These are phyloP conservation scores for Mellilla xanthometata DNA, from an alignment of 2,888 invertebrate species.

Conservation along the genomic window DNA sequence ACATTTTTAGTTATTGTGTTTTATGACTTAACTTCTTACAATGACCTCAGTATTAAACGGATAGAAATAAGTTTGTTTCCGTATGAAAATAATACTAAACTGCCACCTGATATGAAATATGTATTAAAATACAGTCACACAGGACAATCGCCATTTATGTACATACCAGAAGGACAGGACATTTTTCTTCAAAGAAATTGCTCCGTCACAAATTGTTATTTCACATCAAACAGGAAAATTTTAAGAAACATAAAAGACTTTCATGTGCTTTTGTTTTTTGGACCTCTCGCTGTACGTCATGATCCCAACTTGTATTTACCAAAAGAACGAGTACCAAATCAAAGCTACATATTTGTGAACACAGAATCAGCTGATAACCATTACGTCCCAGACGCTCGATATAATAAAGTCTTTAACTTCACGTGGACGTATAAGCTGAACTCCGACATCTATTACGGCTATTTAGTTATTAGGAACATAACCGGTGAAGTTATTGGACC, in stretches of 20 bases:
- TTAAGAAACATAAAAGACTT: conserved; percentile 43
- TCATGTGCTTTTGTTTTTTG: conserved; percentile 54
- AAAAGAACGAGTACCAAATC: conserved; percentile 38
- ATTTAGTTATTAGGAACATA: conserved; percentile 43
- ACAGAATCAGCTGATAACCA: conserved; percentile 49
- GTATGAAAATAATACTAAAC: no score
- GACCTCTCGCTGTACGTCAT: conserved; percentile 37
- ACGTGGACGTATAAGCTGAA: conserved; percentile 63
- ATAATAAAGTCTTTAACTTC: conserved; percentile 55
- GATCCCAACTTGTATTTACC: conserved; percentile 32
- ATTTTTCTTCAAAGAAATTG: neutral
- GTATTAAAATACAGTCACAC: no score
- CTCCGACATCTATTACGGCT: conserved; percentile 58
- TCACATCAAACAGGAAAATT: conserved; percentile 43
- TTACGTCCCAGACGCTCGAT: conserved; percentile 38
- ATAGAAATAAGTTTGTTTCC: no score
- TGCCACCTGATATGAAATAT: no score
- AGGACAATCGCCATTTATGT: no score
- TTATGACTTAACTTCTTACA: no score
- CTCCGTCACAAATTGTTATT: conserved; percentile 45
- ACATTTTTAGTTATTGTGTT: no score
- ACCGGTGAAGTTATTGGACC: conserved; percentile 39
- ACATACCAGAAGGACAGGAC: no score
- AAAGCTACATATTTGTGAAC: conserved; percentile 51
- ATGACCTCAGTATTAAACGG: no score